Evolutionary conservation across 2,888 invertebrate genomes (phyloP).

Genomic region (Dascillus cervinus): DNA sequence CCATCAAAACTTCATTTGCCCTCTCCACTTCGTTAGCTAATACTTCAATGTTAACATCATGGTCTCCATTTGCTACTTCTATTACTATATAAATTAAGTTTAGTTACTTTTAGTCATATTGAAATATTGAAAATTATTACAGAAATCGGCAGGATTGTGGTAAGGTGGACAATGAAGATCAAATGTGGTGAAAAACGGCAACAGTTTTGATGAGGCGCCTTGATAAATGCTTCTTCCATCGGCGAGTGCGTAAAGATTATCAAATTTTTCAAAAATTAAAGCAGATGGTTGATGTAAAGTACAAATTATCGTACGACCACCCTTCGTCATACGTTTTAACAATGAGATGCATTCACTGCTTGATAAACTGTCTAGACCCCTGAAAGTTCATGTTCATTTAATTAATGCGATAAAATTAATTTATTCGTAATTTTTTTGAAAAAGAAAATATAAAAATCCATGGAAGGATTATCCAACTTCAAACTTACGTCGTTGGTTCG

Average conservation of each 20-base stretch:
- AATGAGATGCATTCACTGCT: slow-evolving; percentile 77
- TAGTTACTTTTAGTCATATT: too few species aligned
- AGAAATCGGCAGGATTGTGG: slow-evolving; percentile 93
- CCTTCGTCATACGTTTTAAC: slow-evolving; percentile 71
- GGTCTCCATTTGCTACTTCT: slow-evolving; percentile 86
- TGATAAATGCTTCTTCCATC: slow-evolving; percentile 79
- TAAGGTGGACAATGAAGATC: slow-evolving; percentile 81
- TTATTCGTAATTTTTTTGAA: too few species aligned
- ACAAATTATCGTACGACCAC: slow-evolving; percentile 82
- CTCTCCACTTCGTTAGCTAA: slow-evolving; percentile 47
- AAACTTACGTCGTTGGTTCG: slow-evolving; percentile 82
- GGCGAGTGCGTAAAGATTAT: slow-evolving; percentile 77
- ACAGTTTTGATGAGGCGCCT: slow-evolving; percentile 62
- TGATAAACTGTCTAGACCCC: slow-evolving; percentile 84
- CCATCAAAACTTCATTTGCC: too few species aligned
- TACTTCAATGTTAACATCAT: slow-evolving; percentile 59
- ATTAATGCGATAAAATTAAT: too few species aligned
- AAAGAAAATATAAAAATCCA: too few species aligned
- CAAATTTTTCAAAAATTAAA: slow-evolving; percentile 86
- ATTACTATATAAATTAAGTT: slow-evolving; percentile 54
- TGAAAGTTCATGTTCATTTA: too few species aligned
- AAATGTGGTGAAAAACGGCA: slow-evolving; percentile 70
- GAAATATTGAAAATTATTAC: slow-evolving; percentile 49
- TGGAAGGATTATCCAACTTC: too few species aligned
- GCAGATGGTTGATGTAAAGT: slow-evolving; percentile 95